phyloP scores from a whole-genome alignment of 1,140 invertebrate genomes.

The Trissolcus basalis region DNA sequence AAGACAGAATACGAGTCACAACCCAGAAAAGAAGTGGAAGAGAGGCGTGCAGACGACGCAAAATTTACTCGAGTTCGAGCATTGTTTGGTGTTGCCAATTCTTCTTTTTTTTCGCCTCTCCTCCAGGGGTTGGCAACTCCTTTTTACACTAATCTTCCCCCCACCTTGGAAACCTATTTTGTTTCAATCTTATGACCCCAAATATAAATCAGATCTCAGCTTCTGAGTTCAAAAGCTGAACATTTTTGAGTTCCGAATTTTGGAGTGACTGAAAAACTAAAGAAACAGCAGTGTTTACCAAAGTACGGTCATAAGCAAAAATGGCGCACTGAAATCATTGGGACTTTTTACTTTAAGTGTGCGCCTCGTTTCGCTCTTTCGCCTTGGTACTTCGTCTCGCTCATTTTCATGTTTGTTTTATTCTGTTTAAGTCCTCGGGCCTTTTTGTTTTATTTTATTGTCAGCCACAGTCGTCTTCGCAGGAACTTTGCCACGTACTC shows the following conservation, averaged over 20 bases:
- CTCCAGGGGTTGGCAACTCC: constrained; percentile 20
- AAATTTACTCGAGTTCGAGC: constrained; percentile 54
- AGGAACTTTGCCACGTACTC: constrained; percentile 52
- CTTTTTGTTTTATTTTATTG: constrained; percentile 52
- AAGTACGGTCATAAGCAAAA: no score
- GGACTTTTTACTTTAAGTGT: constrained; percentile 51
- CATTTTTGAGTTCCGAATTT: no score
- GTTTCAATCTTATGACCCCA: no score
- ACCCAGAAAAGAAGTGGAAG: constrained; percentile 49
- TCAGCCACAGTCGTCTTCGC: constrained; percentile 50
- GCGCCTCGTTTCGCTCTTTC: constrained; percentile 29
- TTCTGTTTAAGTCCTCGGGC: constrained; percentile 33
- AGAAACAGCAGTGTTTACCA: no score
- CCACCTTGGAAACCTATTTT: no score
- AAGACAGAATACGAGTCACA: constrained; percentile 47
- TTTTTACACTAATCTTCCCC: constrained; percentile 8
- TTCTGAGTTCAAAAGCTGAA: no score
- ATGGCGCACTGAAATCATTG: no score
- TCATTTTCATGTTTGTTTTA: constrained; percentile 38
- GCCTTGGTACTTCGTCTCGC: constrained; percentile 36
- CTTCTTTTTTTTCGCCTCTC: constrained; percentile 49
- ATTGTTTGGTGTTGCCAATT: constrained; percentile 63
- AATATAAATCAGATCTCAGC: no score
- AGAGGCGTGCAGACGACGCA: constrained; percentile 29
- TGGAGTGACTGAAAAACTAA: no score